Evolutionary conservation across 1,140 invertebrate species (phyloP).

Genomic region (Sarcophaga peregrina): DNA sequence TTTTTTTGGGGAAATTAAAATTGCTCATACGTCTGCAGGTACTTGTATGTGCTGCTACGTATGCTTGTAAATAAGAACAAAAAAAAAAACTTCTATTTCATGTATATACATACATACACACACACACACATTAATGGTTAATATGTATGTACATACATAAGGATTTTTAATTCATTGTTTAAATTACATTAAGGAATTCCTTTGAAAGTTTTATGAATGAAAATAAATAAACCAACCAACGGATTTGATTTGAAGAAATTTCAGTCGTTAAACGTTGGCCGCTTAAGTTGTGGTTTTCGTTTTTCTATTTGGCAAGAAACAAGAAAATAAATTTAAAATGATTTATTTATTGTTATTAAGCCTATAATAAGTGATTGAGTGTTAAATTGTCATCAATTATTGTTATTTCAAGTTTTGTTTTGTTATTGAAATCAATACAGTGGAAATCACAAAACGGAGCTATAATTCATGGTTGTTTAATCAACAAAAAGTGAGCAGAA

Average conservation of each 20-base stretch:
- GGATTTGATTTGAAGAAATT: neutral
- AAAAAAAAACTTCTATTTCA: neutral
- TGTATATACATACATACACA: too few species aligned
- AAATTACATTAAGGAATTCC: neutral
- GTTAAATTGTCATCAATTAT: neutral
- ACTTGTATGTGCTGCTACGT: neutral
- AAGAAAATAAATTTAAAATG: neutral
- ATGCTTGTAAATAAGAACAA: too few species aligned
- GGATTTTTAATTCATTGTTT: too few species aligned
- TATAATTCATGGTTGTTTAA: too few species aligned
- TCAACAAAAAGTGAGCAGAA: too few species aligned
- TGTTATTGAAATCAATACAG: too few species aligned
- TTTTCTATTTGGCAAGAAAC: neutral
- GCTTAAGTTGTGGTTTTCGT: constrained; percentile 20
- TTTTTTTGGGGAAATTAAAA: neutral
- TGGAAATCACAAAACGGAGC: too few species aligned
- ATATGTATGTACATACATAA: too few species aligned
- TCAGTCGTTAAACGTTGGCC: neutral
- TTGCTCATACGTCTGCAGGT: neutral
- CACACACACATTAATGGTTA: too few species aligned
- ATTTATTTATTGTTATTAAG: neutral
- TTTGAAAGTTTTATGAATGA: neutral
- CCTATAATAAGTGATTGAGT: neutral
- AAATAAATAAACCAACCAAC: neutral
- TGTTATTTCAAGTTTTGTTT: too few species aligned